Base-by-base conservation (phyloP, 2,797 vertebrate genomes). In the Florisuga fusca region DNA sequence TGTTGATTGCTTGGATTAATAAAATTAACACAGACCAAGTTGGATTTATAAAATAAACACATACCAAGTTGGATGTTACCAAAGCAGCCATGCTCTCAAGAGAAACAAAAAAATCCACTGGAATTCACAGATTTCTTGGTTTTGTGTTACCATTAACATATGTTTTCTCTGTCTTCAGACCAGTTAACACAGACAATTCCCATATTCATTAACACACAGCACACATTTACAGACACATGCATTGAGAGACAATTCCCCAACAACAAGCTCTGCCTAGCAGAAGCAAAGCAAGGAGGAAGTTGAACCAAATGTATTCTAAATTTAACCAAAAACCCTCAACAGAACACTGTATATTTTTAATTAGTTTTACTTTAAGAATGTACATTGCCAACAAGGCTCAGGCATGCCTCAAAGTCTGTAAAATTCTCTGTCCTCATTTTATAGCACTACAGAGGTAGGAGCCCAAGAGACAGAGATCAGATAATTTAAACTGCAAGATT, bases 221-320 rank as follows among this genome's bases (percentile, higher is more conserved):
- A 14, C 0, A 2, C 25, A 26, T 16, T 20, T 2, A 7, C 1
- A 48, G 34, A 55, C 5, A 6, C 50, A 7, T 0, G 10, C 50
- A 8, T 4, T 13, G 31, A 43, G 16, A 15, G 15, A 45, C 6
- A n/a, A 17, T 51, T 36, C 55, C 59, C 71, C 12, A 38, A 38
- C 10, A 41, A 31, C 14, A 27, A 34, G 3, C 34, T 41, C 51
- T 14, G 16, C 57, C 64, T 23, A 71, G 4, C 12, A 38, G 64
- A 27, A 43, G 22, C 46, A 55, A 73, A 63, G 33, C 6, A 3
- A 57, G 43, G 15, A 20, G 7, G 4, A 2, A n/a, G 8, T 15
- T 68, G 63, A 68, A 51, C 26, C 1, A 2, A 71, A 45, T 4
- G 3, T 33, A 36, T 7, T 27, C 33, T 9, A 15, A 58, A n/a